phyloP scores from a whole-genome alignment of 2,888 invertebrate genomes.

The Aricia artaxerxes region DNA sequence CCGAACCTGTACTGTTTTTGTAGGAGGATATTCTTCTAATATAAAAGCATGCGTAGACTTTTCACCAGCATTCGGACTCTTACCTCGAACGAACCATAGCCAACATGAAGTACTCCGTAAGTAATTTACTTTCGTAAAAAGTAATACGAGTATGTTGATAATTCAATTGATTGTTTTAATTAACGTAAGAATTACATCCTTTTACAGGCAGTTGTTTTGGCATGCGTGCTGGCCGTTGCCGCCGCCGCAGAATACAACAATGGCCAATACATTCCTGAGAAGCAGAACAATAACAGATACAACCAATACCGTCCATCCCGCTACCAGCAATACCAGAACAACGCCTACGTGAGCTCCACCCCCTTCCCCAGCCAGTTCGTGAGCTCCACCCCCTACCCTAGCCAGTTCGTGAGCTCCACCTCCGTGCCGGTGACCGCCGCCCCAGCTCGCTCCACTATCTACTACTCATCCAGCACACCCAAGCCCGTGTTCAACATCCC shows the following conservation, averaged over 20 bases:
- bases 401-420: conserved; percentile 18
- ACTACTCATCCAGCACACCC: neutral
- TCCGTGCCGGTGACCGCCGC: neutral
- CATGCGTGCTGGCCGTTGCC: conserved; percentile 58
- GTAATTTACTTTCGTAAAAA: conserved; percentile 43
- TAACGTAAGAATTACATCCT: neutral
- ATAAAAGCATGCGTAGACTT: conserved; percentile 71
- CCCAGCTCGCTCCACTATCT: neutral
- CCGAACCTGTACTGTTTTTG: conserved; percentile 44
- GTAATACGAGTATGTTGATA: neutral
- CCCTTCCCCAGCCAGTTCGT: neutral
- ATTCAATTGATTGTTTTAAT: neutral
- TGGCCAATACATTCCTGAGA: conserved; percentile 39
- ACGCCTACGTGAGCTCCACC: conserved; percentile 34
- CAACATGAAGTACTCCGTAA: conserved; percentile 67
- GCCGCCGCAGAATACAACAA: conserved; percentile 51
- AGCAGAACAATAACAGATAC: conserved; percentile 36
- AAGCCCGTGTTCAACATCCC: neutral
- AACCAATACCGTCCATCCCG: conserved; percentile 33
- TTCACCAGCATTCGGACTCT: conserved; percentile 70
- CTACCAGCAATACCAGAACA: conserved; percentile 37
- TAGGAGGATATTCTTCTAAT: conserved; percentile 67
- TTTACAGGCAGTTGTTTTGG: conserved; percentile 49
- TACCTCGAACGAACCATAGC: conserved; percentile 53
- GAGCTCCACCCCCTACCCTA: conserved; percentile 18